Conservation (phyloP, 2,888 invertebrate species). For the Mystacides longicornis region DNA sequence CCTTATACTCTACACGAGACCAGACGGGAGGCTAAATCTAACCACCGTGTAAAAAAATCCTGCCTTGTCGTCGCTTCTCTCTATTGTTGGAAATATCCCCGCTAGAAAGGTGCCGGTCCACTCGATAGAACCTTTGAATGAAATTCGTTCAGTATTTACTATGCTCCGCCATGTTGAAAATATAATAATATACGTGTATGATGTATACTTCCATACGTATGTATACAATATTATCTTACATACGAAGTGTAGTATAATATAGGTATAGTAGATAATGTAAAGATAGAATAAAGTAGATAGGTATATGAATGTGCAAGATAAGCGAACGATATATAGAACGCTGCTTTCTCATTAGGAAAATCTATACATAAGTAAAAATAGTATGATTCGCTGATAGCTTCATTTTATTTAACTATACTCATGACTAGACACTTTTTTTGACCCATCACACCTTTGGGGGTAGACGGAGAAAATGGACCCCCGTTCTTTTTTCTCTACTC, state of each 20-base stretch:
- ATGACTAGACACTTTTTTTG: no score
- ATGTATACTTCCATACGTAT: neutral
- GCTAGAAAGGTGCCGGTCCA: neutral
- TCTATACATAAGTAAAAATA: no score
- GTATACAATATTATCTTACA: neutral
- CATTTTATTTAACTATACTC: no score
- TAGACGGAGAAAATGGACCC: no score
- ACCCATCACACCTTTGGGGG: no score
- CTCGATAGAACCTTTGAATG: neutral
- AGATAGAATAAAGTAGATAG: neutral
- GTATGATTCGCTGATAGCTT: no score
- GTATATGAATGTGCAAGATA: neutral
- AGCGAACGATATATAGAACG: slow-evolving; percentile 6
- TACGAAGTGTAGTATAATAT: no score
- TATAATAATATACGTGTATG: neutral
- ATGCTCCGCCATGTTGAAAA: slow-evolving; percentile 18
- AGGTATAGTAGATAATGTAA: no score
- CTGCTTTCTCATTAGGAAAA: slow-evolving; percentile 1
- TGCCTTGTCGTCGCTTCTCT: neutral
- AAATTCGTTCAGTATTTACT: slow-evolving; percentile 1
- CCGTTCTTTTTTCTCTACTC: no score
- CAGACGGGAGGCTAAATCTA: slow-evolving; percentile 13
- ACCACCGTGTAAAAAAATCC: slow-evolving; percentile 2
- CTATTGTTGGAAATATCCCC: neutral
- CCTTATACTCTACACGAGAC: neutral